A percentile compares a stretch with the other conserved stretches of the same genome.
These are phyloP conservation scores for Trichonephila clavata DNA, from an alignment of 1,140 invertebrate genomes.

Conservation along the genomic window DNA sequence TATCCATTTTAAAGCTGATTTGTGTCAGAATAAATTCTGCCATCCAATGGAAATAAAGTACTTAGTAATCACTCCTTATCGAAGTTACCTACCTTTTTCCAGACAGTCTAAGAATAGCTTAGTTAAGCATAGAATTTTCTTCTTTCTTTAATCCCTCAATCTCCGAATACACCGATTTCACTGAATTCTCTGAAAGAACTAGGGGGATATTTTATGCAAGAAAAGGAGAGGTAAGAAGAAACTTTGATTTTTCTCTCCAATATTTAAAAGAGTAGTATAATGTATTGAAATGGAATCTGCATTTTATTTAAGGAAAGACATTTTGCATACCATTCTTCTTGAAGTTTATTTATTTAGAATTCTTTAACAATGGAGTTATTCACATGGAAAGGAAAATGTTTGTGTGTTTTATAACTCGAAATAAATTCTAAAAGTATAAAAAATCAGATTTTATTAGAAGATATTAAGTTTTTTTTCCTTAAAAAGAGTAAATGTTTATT, in stretches of 20 bases:
- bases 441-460: no score
- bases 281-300: not conserved
- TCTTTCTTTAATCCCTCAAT: not conserved
- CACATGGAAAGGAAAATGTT: no score
- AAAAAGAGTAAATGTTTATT: no score
- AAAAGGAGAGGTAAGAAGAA: not conserved
- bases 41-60: not conserved
- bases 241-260: not conserved
- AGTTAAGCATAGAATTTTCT: not conserved
- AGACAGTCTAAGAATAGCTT: not conserved
- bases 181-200: not conserved
- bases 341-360: no score
- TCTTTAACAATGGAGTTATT: no score
- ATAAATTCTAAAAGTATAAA: no score
- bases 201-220: not conserved
- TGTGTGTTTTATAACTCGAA: no score
- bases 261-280: not conserved
- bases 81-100: not conserved
- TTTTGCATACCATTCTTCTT: not conserved
- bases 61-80: not conserved
- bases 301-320: not conserved
- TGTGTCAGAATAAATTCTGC: not conserved
- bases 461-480: no score
- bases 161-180: not conserved
- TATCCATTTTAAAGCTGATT: not conserved